A percentile compares a stretch with the other conserved stretches of the same genome.
These are phyloP conservation scores for Steinernema carpocapsae DNA, from an alignment of 2,888 invertebrate genomes.

Conservation along the genomic window DNA sequence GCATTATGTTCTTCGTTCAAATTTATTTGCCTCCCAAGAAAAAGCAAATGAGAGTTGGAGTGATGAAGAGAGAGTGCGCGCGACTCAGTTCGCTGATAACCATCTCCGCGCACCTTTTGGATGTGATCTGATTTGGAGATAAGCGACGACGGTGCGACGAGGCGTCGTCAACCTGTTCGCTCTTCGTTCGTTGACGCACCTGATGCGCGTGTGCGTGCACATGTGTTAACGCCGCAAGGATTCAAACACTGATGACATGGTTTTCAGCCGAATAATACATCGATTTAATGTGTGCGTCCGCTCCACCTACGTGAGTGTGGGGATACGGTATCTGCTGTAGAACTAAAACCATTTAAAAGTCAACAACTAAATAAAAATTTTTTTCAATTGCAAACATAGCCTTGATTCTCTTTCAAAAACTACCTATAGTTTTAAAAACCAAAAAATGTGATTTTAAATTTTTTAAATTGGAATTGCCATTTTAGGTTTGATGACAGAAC, in stretches of 20 bases:
- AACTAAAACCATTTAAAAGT: not conserved
- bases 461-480: too few relatives aligned
- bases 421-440: too few relatives aligned
- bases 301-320: not conserved
- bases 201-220: not conserved
- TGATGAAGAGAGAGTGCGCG: constrained; percentile 13
- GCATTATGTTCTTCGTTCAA: constrained; percentile 35
- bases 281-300: not conserved
- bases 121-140: constrained; percentile 24
- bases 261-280: not conserved
- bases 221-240: not conserved
- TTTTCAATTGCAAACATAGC: too few relatives aligned
- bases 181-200: constrained; percentile 29
- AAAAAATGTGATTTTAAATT: too few relatives aligned
- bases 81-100: constrained; percentile 23
- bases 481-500: constrained; percentile 58
- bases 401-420: too few relatives aligned
- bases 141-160: constrained; percentile 22
- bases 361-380: too few relatives aligned
- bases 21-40: constrained; percentile 33
- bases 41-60: constrained; percentile 10
- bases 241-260: too few relatives aligned
- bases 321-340: not conserved
- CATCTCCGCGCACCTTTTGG: constrained; percentile 33
- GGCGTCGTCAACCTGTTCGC: constrained; percentile 33